Percentiles rank a stretch among this genome's conserved stretches.
These are phyloP conservation scores for Pseudorectes ferrugineus DNA, from an alignment of 2,113 vertebrate genomes.

Conservation along the genomic window DNA sequence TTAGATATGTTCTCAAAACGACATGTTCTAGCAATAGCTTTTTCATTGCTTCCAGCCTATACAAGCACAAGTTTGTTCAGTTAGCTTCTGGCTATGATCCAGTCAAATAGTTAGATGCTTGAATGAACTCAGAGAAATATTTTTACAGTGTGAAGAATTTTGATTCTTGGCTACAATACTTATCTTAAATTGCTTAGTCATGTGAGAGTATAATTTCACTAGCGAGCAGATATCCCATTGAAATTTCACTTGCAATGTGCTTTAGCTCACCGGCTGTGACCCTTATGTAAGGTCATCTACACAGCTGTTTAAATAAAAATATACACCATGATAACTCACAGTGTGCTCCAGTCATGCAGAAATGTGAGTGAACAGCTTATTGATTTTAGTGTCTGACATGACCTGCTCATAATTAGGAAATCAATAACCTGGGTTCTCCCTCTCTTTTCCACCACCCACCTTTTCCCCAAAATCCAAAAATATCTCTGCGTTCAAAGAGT, in stretches of 20 bases:
- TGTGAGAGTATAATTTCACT: background rate
- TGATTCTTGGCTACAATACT: slow-evolving; percentile 17
- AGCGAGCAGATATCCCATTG: background rate
- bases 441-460: background rate
- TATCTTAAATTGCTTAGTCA: slow-evolving; percentile 9
- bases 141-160: slow-evolving; percentile 13
- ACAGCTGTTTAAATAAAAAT: slow-evolving; percentile 33
- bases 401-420: background rate
- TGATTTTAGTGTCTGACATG: slow-evolving; percentile 1
- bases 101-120: slow-evolving; percentile 21
- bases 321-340: background rate
- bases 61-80: background rate
- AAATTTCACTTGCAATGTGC: background rate
- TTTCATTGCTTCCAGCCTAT: background rate
- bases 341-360: background rate
- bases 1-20: background rate
- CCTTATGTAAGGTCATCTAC: background rate
- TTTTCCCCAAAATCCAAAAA: background rate
- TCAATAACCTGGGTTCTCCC: background rate
- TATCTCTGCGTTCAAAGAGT: background rate
- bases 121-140: slow-evolving; percentile 13
- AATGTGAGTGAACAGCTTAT: background rate
- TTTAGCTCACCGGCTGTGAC: background rate
- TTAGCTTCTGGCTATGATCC: slow-evolving; percentile 12
- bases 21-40: background rate